Evolutionary conservation across 92 coral and sea anemone species (phyloP), one percentile per base, ranked within the genome.

Genomic region (Heliopora coerulea): DNA sequence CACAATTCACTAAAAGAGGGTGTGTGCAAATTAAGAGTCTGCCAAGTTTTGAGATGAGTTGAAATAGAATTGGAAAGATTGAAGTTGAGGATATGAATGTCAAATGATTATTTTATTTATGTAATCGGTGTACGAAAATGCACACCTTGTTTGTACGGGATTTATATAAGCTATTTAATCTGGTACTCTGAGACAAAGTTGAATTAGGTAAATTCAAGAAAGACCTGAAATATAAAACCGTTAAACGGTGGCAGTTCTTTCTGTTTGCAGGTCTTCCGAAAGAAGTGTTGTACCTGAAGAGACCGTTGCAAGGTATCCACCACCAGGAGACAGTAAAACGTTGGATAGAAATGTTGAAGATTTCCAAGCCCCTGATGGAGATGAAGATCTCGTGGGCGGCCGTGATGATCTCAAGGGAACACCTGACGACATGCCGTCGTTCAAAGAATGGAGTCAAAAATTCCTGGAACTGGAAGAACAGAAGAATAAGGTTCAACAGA

Each of bases 361-460:
- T 15, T 63, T 26, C 0, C 44, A 34, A 19, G 24, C 12, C 12
- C 0, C 56, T 19, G 73, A 30, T 0, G 30, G 23, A 12, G 14
- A 35, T n/a, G 74, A 65, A 31, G 72, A 65, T 41, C 72, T 65
- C 40, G 52, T 29, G 13, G 56, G 59, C 26, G 13, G 58, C 24
- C 74, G 33, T 18, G 73, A 66, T 66, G 73, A 32, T 18, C 73
- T 41, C 11, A 42, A 32, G 19, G 73, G 35, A 0, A 8, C 57
- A 8, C 73, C 44, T 37, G 91, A 78, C 69, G 98, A 93, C 18
- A 89, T 93, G 98, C 98, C 98, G 30, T 93, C 98, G 27, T 93
- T 93, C 82, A 96, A 93, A 8, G 98, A 93, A 73, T 93, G 91
- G 73, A 93, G 88, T 58, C 74, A 88, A 32, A 87, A 89, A 60